These are phyloP conservation scores for Tipula confusa DNA, from an alignment of 2,888 invertebrate species.

Conservation along the genomic window DNA sequence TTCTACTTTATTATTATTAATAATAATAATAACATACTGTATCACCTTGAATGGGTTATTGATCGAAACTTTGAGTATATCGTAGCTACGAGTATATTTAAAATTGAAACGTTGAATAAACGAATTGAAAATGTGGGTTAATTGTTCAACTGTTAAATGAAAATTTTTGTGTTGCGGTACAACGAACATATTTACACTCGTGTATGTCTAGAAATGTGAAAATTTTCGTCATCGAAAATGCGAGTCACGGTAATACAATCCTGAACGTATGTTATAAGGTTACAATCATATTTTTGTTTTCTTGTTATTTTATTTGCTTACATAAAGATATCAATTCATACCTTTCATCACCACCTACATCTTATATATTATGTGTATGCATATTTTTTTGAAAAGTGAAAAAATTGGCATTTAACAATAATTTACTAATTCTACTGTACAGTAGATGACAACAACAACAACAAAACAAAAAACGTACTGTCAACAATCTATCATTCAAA, in stretches of 20 bases:
- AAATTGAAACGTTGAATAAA: background rate
- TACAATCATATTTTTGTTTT: background rate
- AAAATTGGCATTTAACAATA: background rate
- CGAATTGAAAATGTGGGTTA: background rate
- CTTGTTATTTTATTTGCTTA: background rate
- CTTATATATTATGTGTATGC: background rate
- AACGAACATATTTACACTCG: background rate
- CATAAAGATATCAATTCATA: background rate
- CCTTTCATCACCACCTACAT: slow-evolving; percentile 5
- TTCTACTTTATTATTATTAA: background rate
- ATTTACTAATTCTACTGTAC: background rate
- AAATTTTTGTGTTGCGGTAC: background rate
- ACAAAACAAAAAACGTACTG: background rate
- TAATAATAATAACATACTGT: background rate
- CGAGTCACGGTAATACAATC: background rate
- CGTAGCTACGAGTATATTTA: background rate
- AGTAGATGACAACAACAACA: background rate
- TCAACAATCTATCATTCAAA: slow-evolving; percentile 15
- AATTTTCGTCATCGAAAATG: background rate
- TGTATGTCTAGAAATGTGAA: background rate
- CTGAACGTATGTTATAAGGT: background rate
- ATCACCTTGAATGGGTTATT: slow-evolving; percentile 25
- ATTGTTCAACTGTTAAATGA: background rate
- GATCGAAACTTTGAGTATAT: background rate
- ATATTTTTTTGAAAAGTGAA: background rate